Evolutionary conservation across 2,797 vertebrate genomes (phyloP), one percentile per base, ranked within the genome.

Genomic region (Sternarchorhynchus goeldii): DNA sequence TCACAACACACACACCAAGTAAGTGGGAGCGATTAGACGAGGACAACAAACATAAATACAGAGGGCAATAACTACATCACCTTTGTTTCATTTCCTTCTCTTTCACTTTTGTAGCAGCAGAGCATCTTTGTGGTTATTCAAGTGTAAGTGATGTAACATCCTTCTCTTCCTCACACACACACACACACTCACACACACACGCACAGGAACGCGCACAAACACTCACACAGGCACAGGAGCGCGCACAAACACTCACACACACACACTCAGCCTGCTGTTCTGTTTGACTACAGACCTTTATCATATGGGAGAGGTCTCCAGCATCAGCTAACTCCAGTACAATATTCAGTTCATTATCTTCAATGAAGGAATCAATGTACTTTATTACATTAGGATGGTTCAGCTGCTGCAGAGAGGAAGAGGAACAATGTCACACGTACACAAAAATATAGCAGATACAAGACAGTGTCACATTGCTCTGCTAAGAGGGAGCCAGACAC

Each of bases 321-420:
- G 95, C 96, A 0, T 96, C 96, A 0, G 96, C 96, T 89, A 98
- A 90, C 84, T 97, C 96, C 92, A 98, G 89, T 18, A 96, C 95
- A 0, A 97, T 97, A 89, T 96, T 97, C 75, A 97, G 92, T 66
- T 97, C 94, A 0, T 93, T 96, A 88, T 96, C 94, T 85, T 96
- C 96, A 20, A 98, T 97, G 70, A 97, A 98, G 0, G 96, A 98
- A 87, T 96, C 95, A 85, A 97, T 87, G 84, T 98, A 98, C 88
- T 97, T 97, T 79, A 98, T 97, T 32, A 98, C 91, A 70, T 98
- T 98, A 5, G 96, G 95, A 72, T 98, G 96, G 90, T 98, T 98
- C 87, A 98, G 78, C 77, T 92, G 91, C 91, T 92, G 87, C 81
- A 86, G 64, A 83, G 77, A 17, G 21, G 60, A 21, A 80, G 39